Evolutionary conservation across 2,113 vertebrate species (phyloP), one percentile per base, ranked within the genome.

Genomic region (Paradisaea rubra): DNA sequence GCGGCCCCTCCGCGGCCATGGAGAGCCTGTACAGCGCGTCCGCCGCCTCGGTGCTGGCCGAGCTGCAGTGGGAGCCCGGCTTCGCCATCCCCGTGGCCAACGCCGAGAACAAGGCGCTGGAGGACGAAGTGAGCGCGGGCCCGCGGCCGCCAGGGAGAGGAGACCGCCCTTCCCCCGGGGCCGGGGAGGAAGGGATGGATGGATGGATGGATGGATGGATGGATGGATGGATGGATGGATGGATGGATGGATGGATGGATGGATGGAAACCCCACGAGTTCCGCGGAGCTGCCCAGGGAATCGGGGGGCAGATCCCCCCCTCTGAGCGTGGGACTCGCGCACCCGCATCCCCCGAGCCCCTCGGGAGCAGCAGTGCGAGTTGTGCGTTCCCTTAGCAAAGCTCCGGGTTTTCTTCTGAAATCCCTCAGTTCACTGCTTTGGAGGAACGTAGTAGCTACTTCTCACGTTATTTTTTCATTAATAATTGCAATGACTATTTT

Each of bases 71-170:
- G 99, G 98, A 98, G 50, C 88, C 97, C 74, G 97, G 97, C 27
- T 98, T 98, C 63, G 98, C 98, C 21, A 71, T 99, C 35, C 99
- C 99, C 0, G 97, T 98, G 91, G 97, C 98, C 31, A 98, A 97
- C 91, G 84, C 97, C 17, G 98, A 98, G 73, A 99, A 99, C 97
- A 98, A 97, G 94, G 89, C 94, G 3, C 71, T 99, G 95, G 96
- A 99, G 74, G 95, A 98, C 0, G 93, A 99, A 98, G 99, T 99
- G 92, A 98, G 98, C 11, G 45, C 33, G 39, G 77, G 56, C 61
- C 45, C 30, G 57, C 28, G 76, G 25, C 41, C 10, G 30, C 53
- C 13, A 9, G 41, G 18, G 42, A 39, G 14, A 16, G 57, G 23
- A 15, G 28, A 3, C 22, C 17, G 39, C 5, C 24, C 9, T 31